Conservation (phyloP, 2,888 invertebrate genomes). For the Keiferia lycopersicella region DNA sequence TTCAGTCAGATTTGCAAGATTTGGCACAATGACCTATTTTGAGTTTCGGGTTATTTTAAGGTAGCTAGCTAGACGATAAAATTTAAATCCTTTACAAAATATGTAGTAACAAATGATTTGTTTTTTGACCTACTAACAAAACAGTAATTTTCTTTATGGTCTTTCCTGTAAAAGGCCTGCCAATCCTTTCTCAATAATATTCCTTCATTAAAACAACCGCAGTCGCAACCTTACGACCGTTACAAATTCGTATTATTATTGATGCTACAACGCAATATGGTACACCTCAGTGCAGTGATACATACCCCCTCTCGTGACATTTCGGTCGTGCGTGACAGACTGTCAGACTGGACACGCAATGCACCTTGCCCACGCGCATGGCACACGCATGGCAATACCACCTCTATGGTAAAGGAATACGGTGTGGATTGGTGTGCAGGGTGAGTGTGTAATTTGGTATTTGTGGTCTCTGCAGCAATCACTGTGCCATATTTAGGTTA, state of each 20-base stretch:
- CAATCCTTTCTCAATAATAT: neutral
- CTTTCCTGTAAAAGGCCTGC: neutral
- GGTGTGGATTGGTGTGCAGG: neutral
- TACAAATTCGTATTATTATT: constrained; percentile 9
- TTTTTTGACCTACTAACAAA: neutral
- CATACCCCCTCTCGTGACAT: constrained; percentile 30
- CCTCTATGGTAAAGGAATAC: neutral
- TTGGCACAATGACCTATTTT: neutral
- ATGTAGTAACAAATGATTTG: too few relatives aligned
- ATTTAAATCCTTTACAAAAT: neutral
- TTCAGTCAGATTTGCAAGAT: neutral
- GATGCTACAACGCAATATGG: constrained; percentile 1
- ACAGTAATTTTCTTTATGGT: neutral
- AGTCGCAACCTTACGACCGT: neutral
- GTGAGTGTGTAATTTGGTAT: constrained; percentile 1
- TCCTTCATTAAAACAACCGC: neutral
- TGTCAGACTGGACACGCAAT: constrained; percentile 16
- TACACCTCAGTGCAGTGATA: constrained; percentile 14
- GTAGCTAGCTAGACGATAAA: neutral
- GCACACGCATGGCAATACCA: neutral
- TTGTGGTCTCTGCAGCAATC: constrained; percentile 4
- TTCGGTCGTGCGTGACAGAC: constrained; percentile 20
- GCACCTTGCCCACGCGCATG: constrained; percentile 24
- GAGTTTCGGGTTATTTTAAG: too few relatives aligned
- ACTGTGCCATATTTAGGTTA: constrained; percentile 3